Conservation (phyloP, 2,888 invertebrate species). For the Conus canariensis region DNA sequence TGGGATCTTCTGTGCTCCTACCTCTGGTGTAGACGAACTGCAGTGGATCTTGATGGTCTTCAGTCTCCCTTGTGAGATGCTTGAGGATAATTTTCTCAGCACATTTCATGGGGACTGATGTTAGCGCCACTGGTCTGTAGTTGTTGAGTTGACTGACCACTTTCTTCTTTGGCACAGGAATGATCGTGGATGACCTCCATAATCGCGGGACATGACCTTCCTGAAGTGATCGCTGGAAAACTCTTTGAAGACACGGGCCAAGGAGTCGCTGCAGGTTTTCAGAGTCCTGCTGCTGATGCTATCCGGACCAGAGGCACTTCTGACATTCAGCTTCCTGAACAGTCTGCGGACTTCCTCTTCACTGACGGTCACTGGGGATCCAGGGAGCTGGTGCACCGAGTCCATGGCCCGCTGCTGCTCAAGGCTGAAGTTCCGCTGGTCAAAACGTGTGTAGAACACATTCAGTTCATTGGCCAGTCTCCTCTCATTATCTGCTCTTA, state of each 20-base stretch:
- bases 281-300: background rate
- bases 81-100: background rate
- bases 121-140: constrained; percentile 9
- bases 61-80: background rate
- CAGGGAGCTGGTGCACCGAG: background rate
- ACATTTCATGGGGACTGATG: background rate
- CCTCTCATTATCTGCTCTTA: background rate
- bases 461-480: background rate
- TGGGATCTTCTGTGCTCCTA: background rate
- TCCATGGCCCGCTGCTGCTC: background rate
- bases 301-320: background rate
- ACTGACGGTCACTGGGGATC: background rate
- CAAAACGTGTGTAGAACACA: background rate
- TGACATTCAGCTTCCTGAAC: too few relatives aligned
- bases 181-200: background rate
- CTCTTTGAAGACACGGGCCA: background rate
- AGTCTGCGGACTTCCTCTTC: background rate
- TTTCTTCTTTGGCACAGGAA: background rate
- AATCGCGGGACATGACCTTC: background rate
- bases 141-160: background rate
- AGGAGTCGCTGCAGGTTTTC: too few relatives aligned
- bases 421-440: background rate
- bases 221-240: background rate
- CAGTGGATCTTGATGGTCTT: background rate
- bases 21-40: background rate